Evolutionary conservation across 2,888 invertebrate genomes (phyloP).

Genomic region (Romanomermis culicivorax): DNA sequence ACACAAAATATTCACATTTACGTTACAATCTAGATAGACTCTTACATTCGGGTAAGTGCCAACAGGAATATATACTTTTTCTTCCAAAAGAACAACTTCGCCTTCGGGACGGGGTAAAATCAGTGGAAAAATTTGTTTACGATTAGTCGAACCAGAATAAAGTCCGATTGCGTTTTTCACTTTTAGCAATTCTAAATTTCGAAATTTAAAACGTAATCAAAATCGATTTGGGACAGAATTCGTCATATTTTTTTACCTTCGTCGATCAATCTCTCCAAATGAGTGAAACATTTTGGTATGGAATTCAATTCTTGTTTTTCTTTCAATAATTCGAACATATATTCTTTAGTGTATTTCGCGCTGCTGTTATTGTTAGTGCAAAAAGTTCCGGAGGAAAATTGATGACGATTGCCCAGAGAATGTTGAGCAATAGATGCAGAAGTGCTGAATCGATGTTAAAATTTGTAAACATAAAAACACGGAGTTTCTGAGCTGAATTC

Average conservation of each 20-base stretch:
- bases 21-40: too few relatives aligned
- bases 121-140: constrained; percentile 70
- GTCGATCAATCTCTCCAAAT: constrained; percentile 92
- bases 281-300: constrained; percentile 85
- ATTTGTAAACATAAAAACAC: too few relatives aligned
- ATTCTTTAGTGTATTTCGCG: constrained; percentile 40
- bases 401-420: too few relatives aligned
- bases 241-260: constrained; percentile 89
- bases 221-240: too few relatives aligned
- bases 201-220: not conserved
- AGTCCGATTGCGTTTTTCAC: too few relatives aligned
- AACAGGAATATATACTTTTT: constrained; percentile 95
- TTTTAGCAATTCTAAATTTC: constrained; percentile 54
- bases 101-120: constrained; percentile 67
- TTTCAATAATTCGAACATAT: constrained; percentile 97
- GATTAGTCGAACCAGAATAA: constrained; percentile 94
- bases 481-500: too few relatives aligned
- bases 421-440: too few relatives aligned
- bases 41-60: constrained; percentile 99
- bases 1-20: too few relatives aligned
- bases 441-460: too few relatives aligned
- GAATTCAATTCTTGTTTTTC: constrained; percentile 99
- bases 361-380: too few relatives aligned
- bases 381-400: too few relatives aligned
- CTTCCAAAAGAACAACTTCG: constrained; percentile 68